Evolutionary conservation across 2,888 invertebrate genomes (phyloP).

Genomic region (Ptychoptera albimana): DNA sequence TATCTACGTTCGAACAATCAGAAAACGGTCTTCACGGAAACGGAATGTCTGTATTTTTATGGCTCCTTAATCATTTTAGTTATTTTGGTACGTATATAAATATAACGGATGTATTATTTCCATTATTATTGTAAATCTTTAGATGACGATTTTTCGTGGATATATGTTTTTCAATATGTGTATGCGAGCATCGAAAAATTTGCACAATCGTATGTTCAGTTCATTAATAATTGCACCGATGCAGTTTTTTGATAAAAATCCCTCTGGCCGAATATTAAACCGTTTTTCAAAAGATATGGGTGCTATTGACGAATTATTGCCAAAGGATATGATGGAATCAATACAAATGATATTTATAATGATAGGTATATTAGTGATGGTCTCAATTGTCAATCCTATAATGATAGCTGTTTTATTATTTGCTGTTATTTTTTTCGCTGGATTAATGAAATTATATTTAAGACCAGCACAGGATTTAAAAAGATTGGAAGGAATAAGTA

Average conservation of each 20-base stretch:
- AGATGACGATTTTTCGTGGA: slow-evolving; percentile 38
- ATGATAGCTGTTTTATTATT: slow-evolving; percentile 48
- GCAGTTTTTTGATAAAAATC: slow-evolving; percentile 78
- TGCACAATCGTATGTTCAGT: slow-evolving; percentile 76
- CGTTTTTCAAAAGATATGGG: slow-evolving; percentile 63
- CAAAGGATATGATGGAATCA: slow-evolving; percentile 36
- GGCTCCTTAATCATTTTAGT: slow-evolving; percentile 26
- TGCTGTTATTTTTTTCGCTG: slow-evolving; percentile 44
- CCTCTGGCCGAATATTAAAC: slow-evolving; percentile 58
- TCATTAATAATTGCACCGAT: slow-evolving; percentile 61
- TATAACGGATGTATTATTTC: neutral
- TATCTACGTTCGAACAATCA: slow-evolving; percentile 18
- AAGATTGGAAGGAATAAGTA: slow-evolving; percentile 51
- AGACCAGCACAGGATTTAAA: slow-evolving; percentile 60
- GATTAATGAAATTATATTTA: slow-evolving; percentile 50
- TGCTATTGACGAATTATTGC: slow-evolving; percentile 40
- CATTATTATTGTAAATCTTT: neutral
- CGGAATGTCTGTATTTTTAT: slow-evolving; percentile 27
- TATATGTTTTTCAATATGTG: slow-evolving; percentile 57
- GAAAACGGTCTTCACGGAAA: slow-evolving; percentile 9
- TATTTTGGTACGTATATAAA: slow-evolving; percentile 17
- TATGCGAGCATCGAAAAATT: slow-evolving; percentile 54
- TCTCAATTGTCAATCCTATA: slow-evolving; percentile 52
- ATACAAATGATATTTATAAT: slow-evolving; percentile 39
- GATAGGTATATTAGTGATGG: slow-evolving; percentile 58